A percentile compares a stretch with the other conserved stretches of the same genome.
Evolutionary conservation across 2,797 vertebrate genomes (phyloP).

Genomic region (Tarsius wallacei): DNA sequence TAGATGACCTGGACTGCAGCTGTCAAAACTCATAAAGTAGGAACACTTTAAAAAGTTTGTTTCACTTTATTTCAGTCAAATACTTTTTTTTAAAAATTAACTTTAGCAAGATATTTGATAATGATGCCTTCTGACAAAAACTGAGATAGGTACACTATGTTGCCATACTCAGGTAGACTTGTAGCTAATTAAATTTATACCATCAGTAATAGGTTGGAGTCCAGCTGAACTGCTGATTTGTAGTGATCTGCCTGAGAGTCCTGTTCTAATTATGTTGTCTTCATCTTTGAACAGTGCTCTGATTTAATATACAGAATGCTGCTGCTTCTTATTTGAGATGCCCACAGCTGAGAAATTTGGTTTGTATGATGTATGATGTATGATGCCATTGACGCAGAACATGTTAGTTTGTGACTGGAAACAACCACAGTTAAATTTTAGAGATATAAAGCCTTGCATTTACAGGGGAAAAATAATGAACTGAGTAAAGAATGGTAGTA

Average conservation of each 20-base stretch:
- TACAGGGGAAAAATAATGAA: background rate
- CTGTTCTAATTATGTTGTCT: background rate
- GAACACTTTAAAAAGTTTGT: background rate
- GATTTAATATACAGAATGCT: background rate
- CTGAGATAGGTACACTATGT: background rate
- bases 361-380: background rate
- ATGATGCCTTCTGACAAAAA: background rate
- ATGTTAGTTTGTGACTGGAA: background rate
- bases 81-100: background rate
- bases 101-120: background rate
- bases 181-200: conserved; percentile 14
- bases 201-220: background rate
- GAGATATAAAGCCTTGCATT: background rate
- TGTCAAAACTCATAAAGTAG: background rate
- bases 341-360: background rate
- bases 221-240: background rate
- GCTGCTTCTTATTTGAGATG: background rate
- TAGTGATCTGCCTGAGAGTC: background rate
- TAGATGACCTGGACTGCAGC: no score
- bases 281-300: background rate
- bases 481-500: background rate
- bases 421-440: background rate
- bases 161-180: background rate
- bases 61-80: background rate
- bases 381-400: background rate